These are phyloP conservation scores for Rhabdornis inornatus DNA, from an alignment of 2,113 vertebrate genomes.

Conservation along the genomic window DNA sequence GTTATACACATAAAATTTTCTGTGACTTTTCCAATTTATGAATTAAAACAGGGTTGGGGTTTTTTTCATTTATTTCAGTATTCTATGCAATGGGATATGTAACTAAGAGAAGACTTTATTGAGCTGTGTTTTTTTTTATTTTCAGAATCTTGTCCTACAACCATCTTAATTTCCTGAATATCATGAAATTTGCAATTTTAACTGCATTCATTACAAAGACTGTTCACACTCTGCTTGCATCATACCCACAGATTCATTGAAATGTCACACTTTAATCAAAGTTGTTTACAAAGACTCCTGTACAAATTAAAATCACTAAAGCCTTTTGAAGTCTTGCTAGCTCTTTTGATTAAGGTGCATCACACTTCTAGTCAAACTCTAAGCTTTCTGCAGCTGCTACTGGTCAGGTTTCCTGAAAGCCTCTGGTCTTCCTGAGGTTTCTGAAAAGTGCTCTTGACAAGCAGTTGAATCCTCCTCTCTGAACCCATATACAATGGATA, in stretches of 20 bases:
- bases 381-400: neutral
- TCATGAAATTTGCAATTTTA: neutral
- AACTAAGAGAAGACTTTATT: neutral
- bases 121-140: neutral
- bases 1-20: neutral
- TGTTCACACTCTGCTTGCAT: neutral
- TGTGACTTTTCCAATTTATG: neutral
- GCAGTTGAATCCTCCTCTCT: neutral
- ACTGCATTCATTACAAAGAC: neutral
- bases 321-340: neutral
- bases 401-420: neutral
- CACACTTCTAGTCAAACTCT: neutral
- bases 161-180: conserved; percentile 20
- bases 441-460: neutral
- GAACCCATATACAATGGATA: neutral
- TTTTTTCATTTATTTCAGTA: neutral
- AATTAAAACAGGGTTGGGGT: neutral
- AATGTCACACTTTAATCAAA: neutral
- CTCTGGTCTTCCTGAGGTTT: neutral
- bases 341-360: neutral
- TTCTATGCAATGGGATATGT: neutral
- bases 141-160: neutral
- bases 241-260: neutral
- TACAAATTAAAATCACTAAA: neutral
- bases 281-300: neutral